These are phyloP conservation scores for Gryllus longicercus DNA, from an alignment of 2,888 invertebrate genomes.

Conservation along the genomic window DNA sequence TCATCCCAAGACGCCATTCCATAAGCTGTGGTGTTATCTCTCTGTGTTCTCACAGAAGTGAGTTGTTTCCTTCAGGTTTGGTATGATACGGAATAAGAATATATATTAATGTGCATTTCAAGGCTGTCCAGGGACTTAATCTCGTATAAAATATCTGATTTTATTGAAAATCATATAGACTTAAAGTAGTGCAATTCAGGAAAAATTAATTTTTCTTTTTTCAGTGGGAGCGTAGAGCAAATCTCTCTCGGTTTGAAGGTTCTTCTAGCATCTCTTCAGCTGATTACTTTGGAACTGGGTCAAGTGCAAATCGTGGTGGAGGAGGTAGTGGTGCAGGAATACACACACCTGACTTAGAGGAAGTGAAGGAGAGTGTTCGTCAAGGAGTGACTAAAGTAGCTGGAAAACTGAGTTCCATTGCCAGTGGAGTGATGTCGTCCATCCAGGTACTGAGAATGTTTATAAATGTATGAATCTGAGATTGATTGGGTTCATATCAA, in stretches of 20 bases:
- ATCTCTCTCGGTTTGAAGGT: constrained; percentile 80
- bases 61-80: too few relatives aligned
- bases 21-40: too few relatives aligned
- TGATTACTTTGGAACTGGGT: constrained; percentile 79
- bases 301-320: constrained; percentile 41
- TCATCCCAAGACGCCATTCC: too few relatives aligned
- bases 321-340: constrained; percentile 37
- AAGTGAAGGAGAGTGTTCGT: constrained; percentile 94
- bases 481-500: not conserved
- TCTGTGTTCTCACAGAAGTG: too few relatives aligned
- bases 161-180: too few relatives aligned
- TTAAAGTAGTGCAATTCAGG: not conserved
- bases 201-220: constrained; percentile 35
- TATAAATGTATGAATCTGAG: not conserved
- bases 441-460: constrained; percentile 61
- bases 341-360: constrained; percentile 75
- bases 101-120: too few relatives aligned
- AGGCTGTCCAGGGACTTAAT: too few relatives aligned
- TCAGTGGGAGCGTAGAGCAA: constrained; percentile 55
- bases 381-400: constrained; percentile 97
- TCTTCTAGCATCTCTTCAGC: constrained; percentile 93
- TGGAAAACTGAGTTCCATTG: constrained; percentile 89
- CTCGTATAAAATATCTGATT: too few relatives aligned
- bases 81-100: too few relatives aligned
- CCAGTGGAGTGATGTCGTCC: constrained; percentile 90